These are phyloP conservation scores for Apostichopus leukothele DNA, from an alignment of 53 echinoderm and acorn worm genomes.

Conservation along the genomic window DNA sequence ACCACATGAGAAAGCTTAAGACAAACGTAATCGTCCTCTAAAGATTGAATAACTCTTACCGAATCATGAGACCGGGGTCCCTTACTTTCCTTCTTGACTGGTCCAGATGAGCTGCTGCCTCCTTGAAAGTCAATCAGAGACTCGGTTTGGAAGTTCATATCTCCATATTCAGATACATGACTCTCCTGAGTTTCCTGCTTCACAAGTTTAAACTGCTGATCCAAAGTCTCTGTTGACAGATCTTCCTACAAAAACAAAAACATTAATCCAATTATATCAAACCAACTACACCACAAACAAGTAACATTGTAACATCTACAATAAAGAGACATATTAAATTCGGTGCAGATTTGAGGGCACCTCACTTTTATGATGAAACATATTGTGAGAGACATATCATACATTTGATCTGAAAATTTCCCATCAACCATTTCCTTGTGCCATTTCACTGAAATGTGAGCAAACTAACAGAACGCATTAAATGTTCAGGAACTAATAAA, in stretches of 20 bases:
- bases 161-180: conserved; percentile 70
- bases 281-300: neutral
- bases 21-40: too few species aligned
- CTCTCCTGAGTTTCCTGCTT: conserved; percentile 67
- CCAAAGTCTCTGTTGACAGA: conserved; percentile 56
- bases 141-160: conserved; percentile 57
- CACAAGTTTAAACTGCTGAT: conserved; percentile 61
- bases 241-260: conserved; percentile 56
- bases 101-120: neutral
- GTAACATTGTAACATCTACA: too few species aligned
- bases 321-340: too few species aligned
- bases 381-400: too few species aligned
- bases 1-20: too few species aligned
- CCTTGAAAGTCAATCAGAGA: conserved; percentile 62
- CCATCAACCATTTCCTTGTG: too few species aligned
- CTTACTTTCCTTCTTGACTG: conserved; percentile 19
- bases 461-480: too few species aligned
- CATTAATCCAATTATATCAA: neutral
- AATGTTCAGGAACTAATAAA: too few species aligned
- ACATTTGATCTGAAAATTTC: too few species aligned
- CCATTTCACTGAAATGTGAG: too few species aligned
- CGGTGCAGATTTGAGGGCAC: too few species aligned
- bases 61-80: conserved; percentile 37
- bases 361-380: too few species aligned
- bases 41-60: neutral